Base-by-base conservation (phyloP, 2,888 invertebrate species). In the Trissolcus japonicus region DNA sequence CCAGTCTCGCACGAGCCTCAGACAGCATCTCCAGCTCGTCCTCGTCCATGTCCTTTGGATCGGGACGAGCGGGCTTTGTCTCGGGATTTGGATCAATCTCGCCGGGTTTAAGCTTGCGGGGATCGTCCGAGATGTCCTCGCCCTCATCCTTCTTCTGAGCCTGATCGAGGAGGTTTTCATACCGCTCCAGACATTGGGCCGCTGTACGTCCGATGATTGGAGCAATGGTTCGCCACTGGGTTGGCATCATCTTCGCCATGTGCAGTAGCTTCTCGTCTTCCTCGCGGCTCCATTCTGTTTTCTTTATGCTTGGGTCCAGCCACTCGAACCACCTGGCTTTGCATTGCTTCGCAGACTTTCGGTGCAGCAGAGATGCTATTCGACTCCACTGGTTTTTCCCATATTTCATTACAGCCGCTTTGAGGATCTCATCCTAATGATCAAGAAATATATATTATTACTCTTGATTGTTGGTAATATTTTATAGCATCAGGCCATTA, bases 361-460 rank as follows among this genome's bases (percentile, higher is more conserved):
- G 93, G 89, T 99, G 99, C 35, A 99, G 91, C 72, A 99, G 90
- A 0, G 99, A 99, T 25, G 99, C 99, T 89, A 99, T 99, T 86
- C 99, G 95, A 65, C 98, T 98, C 99, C 99, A 99, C 89, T 99
- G 99, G 89, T 99, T 99, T 92, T 99, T 99, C 83, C 99, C 99
- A 95, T 99, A 99, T 95, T 99, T 99, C 99, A 99, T 99, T 73
- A 99, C 99, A 89, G 99, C 99, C 73, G 99, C 99, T 92, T 99
- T 99, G 75, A 99, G 93, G 86, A 99, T 99, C 92, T 99, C 99
- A 98, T 99, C 99, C 98, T 98, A 61, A 19, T 25, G 62, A 55
- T 48, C 4, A 16, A 48, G 17, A 2, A 1, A 16, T 16, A 48
- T 16, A 48, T 14, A 16, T 60, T 21, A 19, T 2, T 19, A 19